Evolutionary conservation across 2,113 vertebrate species (phyloP).

Genomic region (Vidua macroura): DNA sequence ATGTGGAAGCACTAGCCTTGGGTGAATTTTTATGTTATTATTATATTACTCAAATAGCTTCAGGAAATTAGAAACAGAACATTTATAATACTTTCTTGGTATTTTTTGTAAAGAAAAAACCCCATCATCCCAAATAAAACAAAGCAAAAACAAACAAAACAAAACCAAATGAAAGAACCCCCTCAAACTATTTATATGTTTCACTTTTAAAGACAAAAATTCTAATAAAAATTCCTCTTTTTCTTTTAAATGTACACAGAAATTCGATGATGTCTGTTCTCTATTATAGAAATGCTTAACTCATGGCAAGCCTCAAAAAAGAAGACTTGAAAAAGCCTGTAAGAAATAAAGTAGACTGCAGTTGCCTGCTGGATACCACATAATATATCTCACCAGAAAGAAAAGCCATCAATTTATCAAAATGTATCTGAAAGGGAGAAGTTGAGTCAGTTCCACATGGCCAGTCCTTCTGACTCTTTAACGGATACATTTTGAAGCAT

Average conservation of each 20-base stretch:
- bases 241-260: conserved; percentile 85
- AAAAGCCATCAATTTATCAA: conserved; percentile 83
- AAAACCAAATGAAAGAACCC: not conserved
- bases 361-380: conserved; percentile 85
- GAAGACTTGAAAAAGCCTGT: conserved; percentile 66
- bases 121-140: not conserved
- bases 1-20: conserved; percentile 39
- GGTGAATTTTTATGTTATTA: conserved; percentile 43
- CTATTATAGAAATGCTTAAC: conserved; percentile 92
- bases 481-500: conserved; percentile 97
- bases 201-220: conserved; percentile 42
- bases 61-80: conserved; percentile 52
- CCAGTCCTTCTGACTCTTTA: conserved; percentile 61
- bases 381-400: conserved; percentile 84
- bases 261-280: conserved; percentile 99
- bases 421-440: conserved; percentile 84
- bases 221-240: conserved; percentile 53
- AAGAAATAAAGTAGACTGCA: conserved; percentile 70
- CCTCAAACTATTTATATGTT: conserved; percentile 39
- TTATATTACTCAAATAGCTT: conserved; percentile 40
- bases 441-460: conserved; percentile 50
- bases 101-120: not conserved
- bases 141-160: conserved; percentile 34
- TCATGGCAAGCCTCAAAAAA: conserved; percentile 86
- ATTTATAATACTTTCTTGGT: not conserved